phyloP scores from a whole-genome alignment of 2,797 vertebrate species.

The Muscicapa striata region DNA sequence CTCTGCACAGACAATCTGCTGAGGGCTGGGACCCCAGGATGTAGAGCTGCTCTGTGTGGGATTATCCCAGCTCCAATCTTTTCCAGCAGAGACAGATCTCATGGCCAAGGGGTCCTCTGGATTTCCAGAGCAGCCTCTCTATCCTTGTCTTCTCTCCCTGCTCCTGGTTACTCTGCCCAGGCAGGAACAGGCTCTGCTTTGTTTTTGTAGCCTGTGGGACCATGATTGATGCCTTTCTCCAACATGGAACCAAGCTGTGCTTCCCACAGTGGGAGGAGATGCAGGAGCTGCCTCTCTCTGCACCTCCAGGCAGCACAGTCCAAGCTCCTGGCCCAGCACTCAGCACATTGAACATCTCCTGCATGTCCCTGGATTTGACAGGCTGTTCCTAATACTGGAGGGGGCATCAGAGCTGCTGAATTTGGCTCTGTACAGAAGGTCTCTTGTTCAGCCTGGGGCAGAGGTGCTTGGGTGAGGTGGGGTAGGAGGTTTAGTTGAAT shows the following conservation, averaged over 20 bases:
- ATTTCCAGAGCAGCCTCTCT: neutral
- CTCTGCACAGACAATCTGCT: neutral
- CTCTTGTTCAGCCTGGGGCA: neutral
- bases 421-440: conserved; percentile 4
- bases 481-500: conserved; percentile 21
- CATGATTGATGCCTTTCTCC: neutral
- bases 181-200: neutral
- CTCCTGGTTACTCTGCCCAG: neutral
- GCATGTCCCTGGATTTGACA: neutral
- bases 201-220: neutral
- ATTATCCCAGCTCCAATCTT: neutral
- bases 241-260: rapidly evolving
- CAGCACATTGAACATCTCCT: neutral
- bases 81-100: neutral
- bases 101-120: neutral
- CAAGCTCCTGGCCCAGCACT: neutral
- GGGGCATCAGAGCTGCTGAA: neutral
- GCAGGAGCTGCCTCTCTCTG: neutral
- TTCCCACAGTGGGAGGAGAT: neutral
- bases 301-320: neutral
- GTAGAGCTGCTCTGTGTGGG: neutral
- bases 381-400: neutral
- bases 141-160: neutral
- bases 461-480: conserved; percentile 1
- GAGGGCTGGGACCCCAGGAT: neutral